phyloP scores from a whole-genome alignment of 1,140 invertebrate species.

The Marisa cornuarietis region DNA sequence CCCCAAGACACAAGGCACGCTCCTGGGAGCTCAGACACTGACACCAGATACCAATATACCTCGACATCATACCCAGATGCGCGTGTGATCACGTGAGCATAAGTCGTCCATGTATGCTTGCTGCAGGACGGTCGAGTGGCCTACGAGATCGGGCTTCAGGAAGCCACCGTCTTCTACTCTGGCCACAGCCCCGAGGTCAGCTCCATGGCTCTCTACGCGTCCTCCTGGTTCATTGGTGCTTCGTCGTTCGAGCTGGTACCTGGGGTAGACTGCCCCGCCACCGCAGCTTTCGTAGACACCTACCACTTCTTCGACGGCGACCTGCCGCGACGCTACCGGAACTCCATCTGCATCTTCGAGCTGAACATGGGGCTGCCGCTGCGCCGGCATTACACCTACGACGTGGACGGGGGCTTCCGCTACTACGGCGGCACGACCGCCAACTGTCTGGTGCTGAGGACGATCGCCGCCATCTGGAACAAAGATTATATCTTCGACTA shows the following conservation, averaged over 20 bases:
- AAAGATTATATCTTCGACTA: slow-evolving; percentile 64
- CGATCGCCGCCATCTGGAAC: slow-evolving; percentile 55
- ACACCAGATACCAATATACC: too few species aligned
- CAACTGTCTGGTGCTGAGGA: slow-evolving; percentile 52
- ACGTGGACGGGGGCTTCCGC: slow-evolving; percentile 28
- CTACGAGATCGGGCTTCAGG: slow-evolving; percentile 61
- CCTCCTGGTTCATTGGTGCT: slow-evolving; percentile 52
- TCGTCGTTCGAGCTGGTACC: slow-evolving; percentile 51
- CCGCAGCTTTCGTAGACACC: slow-evolving; percentile 47
- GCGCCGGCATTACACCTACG: slow-evolving; percentile 49
- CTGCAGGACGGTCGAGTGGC: slow-evolving; percentile 38
- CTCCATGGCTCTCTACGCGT: slow-evolving; percentile 45
- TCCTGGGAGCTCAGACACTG: too few species aligned
- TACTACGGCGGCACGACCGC: slow-evolving; percentile 52
- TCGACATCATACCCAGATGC: too few species aligned
- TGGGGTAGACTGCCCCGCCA: slow-evolving; percentile 57
- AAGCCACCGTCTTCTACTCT: slow-evolving; percentile 54
- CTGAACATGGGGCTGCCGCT: slow-evolving; percentile 49
- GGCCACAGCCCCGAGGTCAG: slow-evolving; percentile 50
- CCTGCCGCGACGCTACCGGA: slow-evolving; percentile 37
- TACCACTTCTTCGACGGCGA: slow-evolving; percentile 45
- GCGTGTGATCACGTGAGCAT: too few species aligned
- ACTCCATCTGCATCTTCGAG: slow-evolving; percentile 62
- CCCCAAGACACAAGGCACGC: too few species aligned
- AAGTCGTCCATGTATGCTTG: background rate